Percentiles rank a stretch among this genome's conserved stretches.
phyloP scores from a whole-genome alignment of 1,140 invertebrate species.

The Condylostylus longicornis region DNA sequence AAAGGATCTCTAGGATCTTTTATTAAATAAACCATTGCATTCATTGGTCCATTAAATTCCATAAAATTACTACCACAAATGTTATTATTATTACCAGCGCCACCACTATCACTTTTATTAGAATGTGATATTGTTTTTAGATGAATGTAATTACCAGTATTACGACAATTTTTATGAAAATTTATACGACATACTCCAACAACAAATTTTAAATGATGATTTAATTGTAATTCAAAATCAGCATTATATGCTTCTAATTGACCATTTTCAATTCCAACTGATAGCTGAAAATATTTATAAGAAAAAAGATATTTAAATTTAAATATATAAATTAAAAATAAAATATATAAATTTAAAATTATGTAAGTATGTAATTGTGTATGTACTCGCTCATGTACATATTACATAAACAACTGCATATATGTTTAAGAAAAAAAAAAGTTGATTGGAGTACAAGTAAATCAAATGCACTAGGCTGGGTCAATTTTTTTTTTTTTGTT shows the following conservation, averaged over 20 bases:
- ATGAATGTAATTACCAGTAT: no score
- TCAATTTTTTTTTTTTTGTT: constrained; percentile 2
- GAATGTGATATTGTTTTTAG: constrained; percentile 1
- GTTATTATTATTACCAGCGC: constrained; percentile 13
- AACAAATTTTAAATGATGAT: constrained; percentile 44
- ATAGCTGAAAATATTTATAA: constrained; percentile 37
- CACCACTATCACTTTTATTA: constrained; percentile 10
- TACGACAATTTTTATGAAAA: constrained; percentile 11
- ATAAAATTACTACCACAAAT: constrained; percentile 13
- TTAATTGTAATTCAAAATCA: constrained; percentile 46
- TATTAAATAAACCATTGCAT: constrained; percentile 40
- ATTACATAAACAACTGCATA: background rate
- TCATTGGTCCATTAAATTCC: constrained; percentile 30
- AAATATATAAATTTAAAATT: background rate
- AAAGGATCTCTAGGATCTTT: constrained; percentile 44
- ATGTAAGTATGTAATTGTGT: background rate
- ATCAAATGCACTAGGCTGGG: background rate
- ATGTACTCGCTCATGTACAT: background rate
- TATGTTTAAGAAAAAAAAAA: background rate
- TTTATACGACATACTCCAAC: constrained; percentile 33
- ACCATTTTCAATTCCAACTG: constrained; percentile 44
- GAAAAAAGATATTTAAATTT: background rate
- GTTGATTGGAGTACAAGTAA: background rate
- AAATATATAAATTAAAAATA: background rate
- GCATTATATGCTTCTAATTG: constrained; percentile 43